Evolutionary conservation across 2,113 vertebrate genomes (phyloP).

Genomic region (Calypte anna): DNA sequence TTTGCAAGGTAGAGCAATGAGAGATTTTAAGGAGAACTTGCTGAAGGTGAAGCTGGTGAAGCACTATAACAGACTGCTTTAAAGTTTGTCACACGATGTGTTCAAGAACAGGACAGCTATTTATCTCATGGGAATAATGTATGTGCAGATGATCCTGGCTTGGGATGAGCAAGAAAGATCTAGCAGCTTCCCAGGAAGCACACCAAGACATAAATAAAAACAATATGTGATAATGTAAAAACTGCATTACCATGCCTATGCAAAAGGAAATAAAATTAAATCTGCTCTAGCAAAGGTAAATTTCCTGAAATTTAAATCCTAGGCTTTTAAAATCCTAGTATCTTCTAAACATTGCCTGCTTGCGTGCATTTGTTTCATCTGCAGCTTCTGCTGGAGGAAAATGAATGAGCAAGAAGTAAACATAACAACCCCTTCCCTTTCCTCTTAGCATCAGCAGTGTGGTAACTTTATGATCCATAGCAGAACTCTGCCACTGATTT

Average conservation of each 20-base stretch:
- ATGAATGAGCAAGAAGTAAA: not conserved
- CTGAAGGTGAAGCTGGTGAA: not conserved
- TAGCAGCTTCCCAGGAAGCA: not conserved
- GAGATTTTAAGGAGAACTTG: not conserved
- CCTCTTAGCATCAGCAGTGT: not conserved
- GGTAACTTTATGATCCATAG: not conserved
- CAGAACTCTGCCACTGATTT: not conserved
- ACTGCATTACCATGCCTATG: not conserved
- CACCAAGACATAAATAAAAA: not conserved
- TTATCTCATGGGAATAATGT: not conserved
- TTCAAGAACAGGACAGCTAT: not conserved
- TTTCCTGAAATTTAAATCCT: not conserved
- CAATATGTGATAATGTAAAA: not conserved
- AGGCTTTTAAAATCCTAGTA: not conserved
- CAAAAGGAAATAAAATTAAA: not conserved
- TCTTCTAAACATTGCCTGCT: not conserved
- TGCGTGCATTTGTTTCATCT: not conserved
- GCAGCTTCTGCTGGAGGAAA: not conserved
- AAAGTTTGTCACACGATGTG: not conserved
- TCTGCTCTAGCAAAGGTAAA: not conserved
- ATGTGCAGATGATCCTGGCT: not conserved
- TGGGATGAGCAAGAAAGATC: not conserved
- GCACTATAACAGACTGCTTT: not conserved
- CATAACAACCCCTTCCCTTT: not conserved
- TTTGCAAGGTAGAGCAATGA: not conserved